Percentiles rank a stretch among this genome's conserved stretches.
These are phyloP conservation scores for Pseudopodoces humilis DNA, from an alignment of 2,113 vertebrate genomes.

Conservation along the genomic window DNA sequence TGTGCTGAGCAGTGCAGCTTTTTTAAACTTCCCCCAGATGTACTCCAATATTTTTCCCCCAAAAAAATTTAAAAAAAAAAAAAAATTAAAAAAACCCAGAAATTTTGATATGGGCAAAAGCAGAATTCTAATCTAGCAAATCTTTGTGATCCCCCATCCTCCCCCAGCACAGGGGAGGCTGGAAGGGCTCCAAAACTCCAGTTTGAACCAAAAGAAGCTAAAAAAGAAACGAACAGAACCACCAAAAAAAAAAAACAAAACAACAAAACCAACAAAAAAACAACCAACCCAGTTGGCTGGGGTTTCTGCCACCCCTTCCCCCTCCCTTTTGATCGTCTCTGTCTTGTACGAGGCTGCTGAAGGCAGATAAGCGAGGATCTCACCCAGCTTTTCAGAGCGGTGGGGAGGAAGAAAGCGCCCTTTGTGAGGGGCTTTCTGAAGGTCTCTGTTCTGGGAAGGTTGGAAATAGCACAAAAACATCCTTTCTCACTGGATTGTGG, in stretches of 20 bases:
- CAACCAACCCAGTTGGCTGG: neutral
- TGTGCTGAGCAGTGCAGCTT: neutral
- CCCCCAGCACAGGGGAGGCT: neutral
- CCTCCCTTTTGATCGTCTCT: constrained; percentile 15
- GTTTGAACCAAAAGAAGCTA: neutral
- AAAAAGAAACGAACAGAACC: constrained; percentile 5
- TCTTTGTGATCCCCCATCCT: neutral
- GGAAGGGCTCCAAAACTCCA: neutral
- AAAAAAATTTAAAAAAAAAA: no score
- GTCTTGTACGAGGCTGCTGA: neutral
- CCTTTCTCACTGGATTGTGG: constrained; percentile 41
- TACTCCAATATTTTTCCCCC: neutral
- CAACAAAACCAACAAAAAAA: neutral
- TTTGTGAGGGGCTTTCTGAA: constrained; percentile 43
- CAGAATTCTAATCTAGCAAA: neutral
- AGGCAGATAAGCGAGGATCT: constrained; percentile 23
- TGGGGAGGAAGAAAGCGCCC: constrained; percentile 20
- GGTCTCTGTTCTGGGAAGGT: constrained; percentile 43
- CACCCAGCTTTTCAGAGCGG: neutral
- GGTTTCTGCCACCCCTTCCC: neutral
- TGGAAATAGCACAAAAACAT: constrained; percentile 55
- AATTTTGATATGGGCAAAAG: neutral
- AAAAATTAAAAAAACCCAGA: neutral
- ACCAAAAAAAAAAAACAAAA: neutral
- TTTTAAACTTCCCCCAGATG: neutral